Evolutionary conservation across 2,113 vertebrate species (phyloP).

Genomic region (Entomyzon cyanotis): DNA sequence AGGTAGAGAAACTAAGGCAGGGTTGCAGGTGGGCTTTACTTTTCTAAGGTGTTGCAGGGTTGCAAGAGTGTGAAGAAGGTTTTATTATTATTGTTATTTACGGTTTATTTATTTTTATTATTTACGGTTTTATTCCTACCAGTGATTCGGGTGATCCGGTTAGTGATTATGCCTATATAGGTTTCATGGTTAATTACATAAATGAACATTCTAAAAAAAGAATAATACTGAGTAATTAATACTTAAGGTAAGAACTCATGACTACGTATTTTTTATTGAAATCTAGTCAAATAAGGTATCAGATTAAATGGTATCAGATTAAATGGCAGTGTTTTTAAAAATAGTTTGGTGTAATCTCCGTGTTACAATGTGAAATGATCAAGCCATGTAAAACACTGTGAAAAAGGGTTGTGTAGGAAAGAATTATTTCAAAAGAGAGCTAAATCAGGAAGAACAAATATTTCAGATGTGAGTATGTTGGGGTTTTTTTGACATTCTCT

Average conservation of each 20-base stretch:
- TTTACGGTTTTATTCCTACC: not conserved
- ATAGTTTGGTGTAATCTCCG: not conserved
- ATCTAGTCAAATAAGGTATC: not conserved
- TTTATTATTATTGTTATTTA: too few relatives aligned
- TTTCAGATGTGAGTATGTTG: not conserved
- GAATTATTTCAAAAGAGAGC: not conserved
- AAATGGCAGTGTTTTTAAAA: not conserved
- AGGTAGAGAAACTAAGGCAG: not conserved
- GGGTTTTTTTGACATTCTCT: not conserved
- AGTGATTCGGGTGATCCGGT: not conserved
- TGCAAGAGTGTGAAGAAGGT: not conserved
- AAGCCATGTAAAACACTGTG: not conserved
- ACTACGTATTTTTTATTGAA: not conserved
- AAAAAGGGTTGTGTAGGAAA: not conserved
- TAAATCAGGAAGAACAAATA: not conserved
- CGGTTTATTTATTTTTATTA: not conserved
- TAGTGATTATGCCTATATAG: not conserved
- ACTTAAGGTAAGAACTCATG: not conserved
- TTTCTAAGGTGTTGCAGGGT: not conserved
- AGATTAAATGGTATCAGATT: not conserved
- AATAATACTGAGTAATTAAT: not conserved
- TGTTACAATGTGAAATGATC: not conserved
- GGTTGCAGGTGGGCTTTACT: not conserved
- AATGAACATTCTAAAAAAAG: not conserved
- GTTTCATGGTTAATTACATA: not conserved